These are phyloP conservation scores for Galeopterus variegatus DNA, from an alignment of 2,113 vertebrate species.

Conservation along the genomic window DNA sequence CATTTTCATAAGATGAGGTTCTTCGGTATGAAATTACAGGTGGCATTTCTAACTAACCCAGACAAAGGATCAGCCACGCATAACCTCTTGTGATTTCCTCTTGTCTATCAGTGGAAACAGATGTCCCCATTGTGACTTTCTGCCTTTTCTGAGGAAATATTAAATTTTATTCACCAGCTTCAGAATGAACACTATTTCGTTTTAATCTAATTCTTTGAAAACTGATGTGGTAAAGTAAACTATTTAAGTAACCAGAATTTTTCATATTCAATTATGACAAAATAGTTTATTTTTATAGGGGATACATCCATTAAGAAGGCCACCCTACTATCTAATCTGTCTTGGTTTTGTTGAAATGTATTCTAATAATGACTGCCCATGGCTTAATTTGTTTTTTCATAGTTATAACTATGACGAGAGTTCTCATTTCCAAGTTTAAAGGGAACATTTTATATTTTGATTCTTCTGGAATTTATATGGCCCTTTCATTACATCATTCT, in stretches of 20 bases:
- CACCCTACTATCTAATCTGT: background rate
- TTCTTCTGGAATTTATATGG: constrained; percentile 20
- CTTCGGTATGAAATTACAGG: background rate
- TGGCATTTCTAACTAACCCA: constrained; percentile 11
- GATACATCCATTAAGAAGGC: background rate
- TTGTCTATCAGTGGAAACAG: background rate
- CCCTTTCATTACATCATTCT: constrained; percentile 3
- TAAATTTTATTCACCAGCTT: constrained; percentile 38
- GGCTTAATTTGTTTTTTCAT: constrained; percentile 6
- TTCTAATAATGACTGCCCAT: background rate
- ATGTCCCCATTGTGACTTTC: background rate
- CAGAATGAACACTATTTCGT: constrained; percentile 36
- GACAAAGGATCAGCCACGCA: background rate
- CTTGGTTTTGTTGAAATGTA: constrained; percentile 39
- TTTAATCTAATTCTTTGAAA: constrained; percentile 37
- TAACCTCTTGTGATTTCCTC: background rate
- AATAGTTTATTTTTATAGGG: constrained; percentile 5
- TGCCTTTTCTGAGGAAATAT: background rate
- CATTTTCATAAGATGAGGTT: constrained; percentile 68
- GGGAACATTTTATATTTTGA: background rate
- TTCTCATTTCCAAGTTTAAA: constrained; percentile 51
- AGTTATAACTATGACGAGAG: background rate
- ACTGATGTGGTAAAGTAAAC: background rate
- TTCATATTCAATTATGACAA: background rate
- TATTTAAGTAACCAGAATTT: constrained; percentile 25